These are phyloP conservation scores for Tachypleus tridentatus DNA, from an alignment of 1,140 invertebrate species.

Conservation along the genomic window DNA sequence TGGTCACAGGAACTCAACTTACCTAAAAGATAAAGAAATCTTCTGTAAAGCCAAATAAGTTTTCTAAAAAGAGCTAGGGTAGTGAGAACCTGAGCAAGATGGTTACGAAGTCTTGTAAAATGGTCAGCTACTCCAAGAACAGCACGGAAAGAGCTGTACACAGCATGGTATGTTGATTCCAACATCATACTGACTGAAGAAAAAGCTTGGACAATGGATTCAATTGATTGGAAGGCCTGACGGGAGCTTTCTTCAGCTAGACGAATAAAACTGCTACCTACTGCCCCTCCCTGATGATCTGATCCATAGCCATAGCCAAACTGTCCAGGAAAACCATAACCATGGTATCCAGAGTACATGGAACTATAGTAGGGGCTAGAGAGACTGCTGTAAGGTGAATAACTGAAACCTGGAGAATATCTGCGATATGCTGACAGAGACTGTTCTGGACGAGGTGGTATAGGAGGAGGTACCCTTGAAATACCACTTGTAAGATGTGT, in stretches of 20 bases:
- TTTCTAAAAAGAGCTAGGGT: constrained; percentile 66
- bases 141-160: constrained; percentile 87
- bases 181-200: constrained; percentile 90
- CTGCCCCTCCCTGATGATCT: constrained; percentile 2
- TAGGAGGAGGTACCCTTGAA: too few relatives aligned
- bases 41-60: constrained; percentile 63
- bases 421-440: too few relatives aligned
- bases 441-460: too few relatives aligned
- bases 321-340: background rate
- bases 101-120: constrained; percentile 63
- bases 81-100: constrained; percentile 72
- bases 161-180: constrained; percentile 87
- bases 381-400: background rate
- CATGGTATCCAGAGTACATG: background rate
- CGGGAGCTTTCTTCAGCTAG: constrained; percentile 80
- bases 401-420: background rate
- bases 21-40: constrained; percentile 54
- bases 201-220: constrained; percentile 80
- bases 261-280: constrained; percentile 48
- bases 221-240: constrained; percentile 85
- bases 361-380: background rate
- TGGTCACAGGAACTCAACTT: constrained; percentile 29
- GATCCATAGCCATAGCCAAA: background rate
- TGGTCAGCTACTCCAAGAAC: constrained; percentile 91
- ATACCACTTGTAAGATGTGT: too few relatives aligned